phyloP scores from a whole-genome alignment of 2,797 vertebrate genomes.

The Lithobates pipiens region DNA sequence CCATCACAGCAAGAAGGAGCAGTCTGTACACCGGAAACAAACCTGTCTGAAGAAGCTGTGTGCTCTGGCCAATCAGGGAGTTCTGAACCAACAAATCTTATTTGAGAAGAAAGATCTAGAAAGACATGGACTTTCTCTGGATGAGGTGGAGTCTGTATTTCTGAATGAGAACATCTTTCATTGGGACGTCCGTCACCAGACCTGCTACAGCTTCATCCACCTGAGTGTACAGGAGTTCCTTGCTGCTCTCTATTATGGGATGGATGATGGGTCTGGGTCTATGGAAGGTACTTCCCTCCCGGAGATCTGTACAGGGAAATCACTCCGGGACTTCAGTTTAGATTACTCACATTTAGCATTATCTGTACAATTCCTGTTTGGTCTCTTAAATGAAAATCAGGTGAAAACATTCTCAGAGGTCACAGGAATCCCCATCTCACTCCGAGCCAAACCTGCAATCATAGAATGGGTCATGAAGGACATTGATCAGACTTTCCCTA shows the following conservation, averaged over 20 bases:
- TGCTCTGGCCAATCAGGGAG: constrained; percentile 61
- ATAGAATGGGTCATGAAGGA: background rate
- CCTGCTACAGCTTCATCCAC: constrained; percentile 63
- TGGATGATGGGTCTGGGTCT: background rate
- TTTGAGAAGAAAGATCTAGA: constrained; percentile 64
- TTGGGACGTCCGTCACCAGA: constrained; percentile 53
- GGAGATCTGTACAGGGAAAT: background rate
- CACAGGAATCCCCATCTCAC: background rate
- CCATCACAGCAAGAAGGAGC: background rate
- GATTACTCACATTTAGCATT: background rate
- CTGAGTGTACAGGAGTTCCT: constrained; percentile 66
- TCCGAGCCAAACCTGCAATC: background rate
- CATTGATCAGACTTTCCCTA: background rate
- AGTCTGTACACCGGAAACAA: background rate
- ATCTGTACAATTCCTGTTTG: constrained; percentile 1
- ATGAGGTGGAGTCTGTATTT: constrained; percentile 60
- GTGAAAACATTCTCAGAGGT: background rate
- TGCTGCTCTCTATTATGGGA: constrained; percentile 65
- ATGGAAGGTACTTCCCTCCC: background rate
- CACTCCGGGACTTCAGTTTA: background rate
- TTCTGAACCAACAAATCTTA: constrained; percentile 57
- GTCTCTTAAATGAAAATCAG: background rate
- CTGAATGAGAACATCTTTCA: constrained; percentile 63
- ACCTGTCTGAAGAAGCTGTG: constrained; percentile 9
- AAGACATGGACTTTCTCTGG: constrained; percentile 59